These are phyloP conservation scores for Mylabris sibirica DNA, from an alignment of 2,888 invertebrate species.

Conservation along the genomic window DNA sequence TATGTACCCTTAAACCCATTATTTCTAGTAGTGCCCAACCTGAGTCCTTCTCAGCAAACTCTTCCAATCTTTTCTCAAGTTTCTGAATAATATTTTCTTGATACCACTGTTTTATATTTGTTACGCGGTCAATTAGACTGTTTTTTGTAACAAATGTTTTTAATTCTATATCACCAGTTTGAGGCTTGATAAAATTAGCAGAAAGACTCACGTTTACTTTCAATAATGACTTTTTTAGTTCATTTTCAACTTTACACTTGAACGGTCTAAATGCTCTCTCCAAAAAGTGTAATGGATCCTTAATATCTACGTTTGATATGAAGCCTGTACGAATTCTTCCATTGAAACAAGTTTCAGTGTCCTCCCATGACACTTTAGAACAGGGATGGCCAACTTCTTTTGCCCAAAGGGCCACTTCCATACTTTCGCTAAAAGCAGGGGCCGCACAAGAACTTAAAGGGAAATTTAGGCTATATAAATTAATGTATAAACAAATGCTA, in stretches of 20 bases:
- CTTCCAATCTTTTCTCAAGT: too few species aligned
- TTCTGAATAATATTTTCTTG: too few species aligned
- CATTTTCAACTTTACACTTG: constrained; percentile 25
- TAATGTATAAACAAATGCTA: too few species aligned
- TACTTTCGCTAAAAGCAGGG: too few species aligned
- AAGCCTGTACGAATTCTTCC: constrained; percentile 20
- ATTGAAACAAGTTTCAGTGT: constrained; percentile 17
- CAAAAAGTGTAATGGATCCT: constrained; percentile 17
- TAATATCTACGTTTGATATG: constrained; percentile 19
- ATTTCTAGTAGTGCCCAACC: too few species aligned
- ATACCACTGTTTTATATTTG: too few species aligned
- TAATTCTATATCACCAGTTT: constrained; percentile 18
- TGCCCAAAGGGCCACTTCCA: too few species aligned
- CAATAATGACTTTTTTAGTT: constrained; percentile 24
- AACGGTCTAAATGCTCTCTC: constrained; percentile 26
- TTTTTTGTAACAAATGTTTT: not conserved
- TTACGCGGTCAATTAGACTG: not conserved
- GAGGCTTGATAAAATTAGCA: constrained; percentile 34
- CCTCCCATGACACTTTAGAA: constrained; percentile 19
- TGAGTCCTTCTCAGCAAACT: too few species aligned
- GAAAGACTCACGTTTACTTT: constrained; percentile 32
- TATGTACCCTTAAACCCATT: too few species aligned
- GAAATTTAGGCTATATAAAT: too few species aligned
- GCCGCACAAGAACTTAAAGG: too few species aligned
- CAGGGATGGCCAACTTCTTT: too few species aligned